Conservation (phyloP, 2,888 invertebrate species). For the Plagodis dolabraria region DNA sequence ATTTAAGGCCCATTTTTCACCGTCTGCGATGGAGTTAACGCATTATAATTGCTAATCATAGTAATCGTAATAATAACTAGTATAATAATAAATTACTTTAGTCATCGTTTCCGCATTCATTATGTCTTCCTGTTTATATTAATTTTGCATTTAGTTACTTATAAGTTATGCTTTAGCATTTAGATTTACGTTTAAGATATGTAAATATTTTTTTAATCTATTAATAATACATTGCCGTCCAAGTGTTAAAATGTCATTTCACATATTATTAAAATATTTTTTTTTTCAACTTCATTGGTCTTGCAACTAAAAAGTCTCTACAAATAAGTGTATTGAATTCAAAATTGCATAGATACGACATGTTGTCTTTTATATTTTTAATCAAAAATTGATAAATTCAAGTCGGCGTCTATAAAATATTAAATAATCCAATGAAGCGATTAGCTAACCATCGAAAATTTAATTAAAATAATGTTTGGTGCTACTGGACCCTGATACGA, state of each 20-base stretch:
- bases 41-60: constrained; percentile 27
- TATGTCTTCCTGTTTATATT: constrained; percentile 76
- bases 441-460: not conserved
- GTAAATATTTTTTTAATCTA: constrained; percentile 56
- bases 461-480: constrained; percentile 54
- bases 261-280: too few species aligned
- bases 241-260: constrained; percentile 50
- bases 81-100: constrained; percentile 46
- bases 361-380: too few species aligned
- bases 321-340: too few species aligned
- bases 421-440: too few species aligned
- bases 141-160: constrained; percentile 79
- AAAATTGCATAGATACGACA: too few species aligned
- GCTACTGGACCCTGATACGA: constrained; percentile 67
- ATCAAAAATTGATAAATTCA: too few species aligned
- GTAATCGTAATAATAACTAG: constrained; percentile 37
- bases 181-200: constrained; percentile 48
- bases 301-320: too few species aligned
- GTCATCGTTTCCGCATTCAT: constrained; percentile 63
- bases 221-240: constrained; percentile 63
- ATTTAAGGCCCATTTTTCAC: constrained; percentile 7
- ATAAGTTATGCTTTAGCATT: constrained; percentile 61
- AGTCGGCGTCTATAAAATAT: too few species aligned
- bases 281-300: too few species aligned
- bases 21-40: constrained; percentile 7